Conservation (phyloP, 2,797 vertebrate genomes). For the Megaceryle alcyon region DNA sequence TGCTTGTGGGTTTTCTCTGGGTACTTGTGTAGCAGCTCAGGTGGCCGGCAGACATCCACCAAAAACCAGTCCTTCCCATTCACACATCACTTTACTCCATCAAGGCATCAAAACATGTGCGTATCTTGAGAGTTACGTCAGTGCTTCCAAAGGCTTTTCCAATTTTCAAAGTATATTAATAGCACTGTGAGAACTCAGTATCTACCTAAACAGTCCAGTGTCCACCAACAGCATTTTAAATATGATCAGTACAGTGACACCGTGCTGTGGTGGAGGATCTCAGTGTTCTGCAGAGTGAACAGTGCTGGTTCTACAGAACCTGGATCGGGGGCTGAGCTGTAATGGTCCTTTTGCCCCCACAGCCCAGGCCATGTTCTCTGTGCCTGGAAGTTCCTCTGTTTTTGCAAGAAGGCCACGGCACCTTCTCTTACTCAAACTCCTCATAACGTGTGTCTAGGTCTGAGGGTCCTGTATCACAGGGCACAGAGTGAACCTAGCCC, state of each 20-base stretch:
- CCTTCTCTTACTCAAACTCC: not conserved
- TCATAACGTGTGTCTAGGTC: not conserved
- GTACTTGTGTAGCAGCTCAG: not conserved
- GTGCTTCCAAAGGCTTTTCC: not conserved
- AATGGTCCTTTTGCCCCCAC: not conserved
- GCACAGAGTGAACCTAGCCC: not conserved
- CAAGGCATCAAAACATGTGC: not conserved
- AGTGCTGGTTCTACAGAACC: not conserved
- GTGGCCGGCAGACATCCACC: not conserved
- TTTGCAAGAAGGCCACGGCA: not conserved
- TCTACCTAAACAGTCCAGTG: not conserved
- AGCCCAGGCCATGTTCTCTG: not conserved
- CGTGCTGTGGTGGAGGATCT: not conserved
- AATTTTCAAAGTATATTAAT: not conserved
- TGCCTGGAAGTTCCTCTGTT: not conserved
- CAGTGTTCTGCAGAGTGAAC: not conserved
- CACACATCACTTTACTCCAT: not conserved
- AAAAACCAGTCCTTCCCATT: not conserved
- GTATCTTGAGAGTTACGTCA: not conserved
- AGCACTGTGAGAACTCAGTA: not conserved
- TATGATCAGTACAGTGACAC: fast-evolving
- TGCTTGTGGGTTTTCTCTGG: not conserved
- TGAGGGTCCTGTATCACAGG: not conserved
- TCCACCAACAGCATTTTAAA: not conserved
- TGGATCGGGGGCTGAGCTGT: not conserved